Percentiles rank a stretch among this genome's conserved stretches.
Conservation (phyloP, 2,888 invertebrate species). For the Mesorhabditis spiculigera region DNA sequence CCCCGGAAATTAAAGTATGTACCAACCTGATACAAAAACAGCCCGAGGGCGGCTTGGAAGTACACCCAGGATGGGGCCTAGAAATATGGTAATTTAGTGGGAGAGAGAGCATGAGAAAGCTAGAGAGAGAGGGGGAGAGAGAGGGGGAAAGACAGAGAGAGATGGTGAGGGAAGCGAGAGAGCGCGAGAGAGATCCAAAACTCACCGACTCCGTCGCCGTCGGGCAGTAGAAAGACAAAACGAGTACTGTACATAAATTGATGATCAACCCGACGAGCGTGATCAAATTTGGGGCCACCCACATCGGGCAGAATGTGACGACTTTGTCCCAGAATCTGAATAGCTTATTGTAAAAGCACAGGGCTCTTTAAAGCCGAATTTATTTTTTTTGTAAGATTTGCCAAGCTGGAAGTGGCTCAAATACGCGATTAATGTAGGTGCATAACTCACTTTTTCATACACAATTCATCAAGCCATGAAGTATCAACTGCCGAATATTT, state of each 20-base stretch:
- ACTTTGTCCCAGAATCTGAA: conserved; percentile 92
- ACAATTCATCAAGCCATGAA: conserved; percentile 76
- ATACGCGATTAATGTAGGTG: conserved; percentile 5
- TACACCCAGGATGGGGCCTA: conserved; percentile 88
- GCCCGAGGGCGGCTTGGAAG: conserved; percentile 82
- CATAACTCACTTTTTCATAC: conserved; percentile 52
- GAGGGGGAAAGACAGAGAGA: conserved; percentile 74
- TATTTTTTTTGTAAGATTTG: no score
- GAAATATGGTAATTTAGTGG: conserved; percentile 19
- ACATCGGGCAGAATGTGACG: conserved; percentile 78
- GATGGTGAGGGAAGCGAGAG: neutral
- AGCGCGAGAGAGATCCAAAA: neutral
- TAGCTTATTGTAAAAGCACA: no score
- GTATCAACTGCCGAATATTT: conserved; percentile 84
- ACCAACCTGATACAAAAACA: conserved; percentile 81
- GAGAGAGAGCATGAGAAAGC: neutral
- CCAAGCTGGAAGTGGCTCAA: neutral
- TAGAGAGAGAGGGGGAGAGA: conserved; percentile 91
- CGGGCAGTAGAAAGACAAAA: conserved; percentile 86
- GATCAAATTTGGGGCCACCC: conserved; percentile 96
- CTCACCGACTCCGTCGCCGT: conserved; percentile 77
- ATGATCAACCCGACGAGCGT: conserved; percentile 76
- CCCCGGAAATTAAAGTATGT: neutral
- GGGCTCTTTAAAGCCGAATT: no score
- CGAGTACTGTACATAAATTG: conserved; percentile 78